Conservation (phyloP, 2,888 invertebrate species). For the Suillia variegata region DNA sequence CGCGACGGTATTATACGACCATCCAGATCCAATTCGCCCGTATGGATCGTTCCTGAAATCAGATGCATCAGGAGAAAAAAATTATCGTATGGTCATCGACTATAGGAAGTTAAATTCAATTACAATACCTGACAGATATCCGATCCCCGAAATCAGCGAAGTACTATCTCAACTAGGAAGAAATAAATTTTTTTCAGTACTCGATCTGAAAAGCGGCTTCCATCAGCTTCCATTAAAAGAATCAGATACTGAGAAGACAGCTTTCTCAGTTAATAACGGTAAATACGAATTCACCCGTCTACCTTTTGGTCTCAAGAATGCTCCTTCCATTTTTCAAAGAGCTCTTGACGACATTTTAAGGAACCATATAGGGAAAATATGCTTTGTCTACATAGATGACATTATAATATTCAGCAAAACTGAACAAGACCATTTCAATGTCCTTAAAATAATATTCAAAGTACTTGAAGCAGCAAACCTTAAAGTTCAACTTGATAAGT, state of each 20-base stretch:
- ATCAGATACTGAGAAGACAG: constrained; percentile 7
- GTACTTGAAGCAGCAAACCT: constrained; percentile 2
- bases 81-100: neutral
- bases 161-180: neutral
- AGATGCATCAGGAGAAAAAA: neutral
- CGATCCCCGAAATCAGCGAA: neutral
- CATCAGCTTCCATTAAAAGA: constrained; percentile 5
- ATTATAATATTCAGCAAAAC: constrained; percentile 1
- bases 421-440: neutral
- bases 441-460: neutral
- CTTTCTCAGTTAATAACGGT: constrained; percentile 7
- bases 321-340: constrained; percentile 11
- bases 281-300: constrained; percentile 9
- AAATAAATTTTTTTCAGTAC: neutral
- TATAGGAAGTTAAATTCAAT: neutral
- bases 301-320: constrained; percentile 12
- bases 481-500: constrained; percentile 4
- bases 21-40: constrained; percentile 16
- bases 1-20: neutral
- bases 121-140: neutral
- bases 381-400: constrained; percentile 12
- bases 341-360: constrained; percentile 8
- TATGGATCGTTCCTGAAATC: constrained; percentile 10
- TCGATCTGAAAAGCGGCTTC: neutral
- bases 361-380: neutral